Base-by-base conservation (phyloP, 2,797 vertebrate species). In the Platyrinchus mystaceus region DNA sequence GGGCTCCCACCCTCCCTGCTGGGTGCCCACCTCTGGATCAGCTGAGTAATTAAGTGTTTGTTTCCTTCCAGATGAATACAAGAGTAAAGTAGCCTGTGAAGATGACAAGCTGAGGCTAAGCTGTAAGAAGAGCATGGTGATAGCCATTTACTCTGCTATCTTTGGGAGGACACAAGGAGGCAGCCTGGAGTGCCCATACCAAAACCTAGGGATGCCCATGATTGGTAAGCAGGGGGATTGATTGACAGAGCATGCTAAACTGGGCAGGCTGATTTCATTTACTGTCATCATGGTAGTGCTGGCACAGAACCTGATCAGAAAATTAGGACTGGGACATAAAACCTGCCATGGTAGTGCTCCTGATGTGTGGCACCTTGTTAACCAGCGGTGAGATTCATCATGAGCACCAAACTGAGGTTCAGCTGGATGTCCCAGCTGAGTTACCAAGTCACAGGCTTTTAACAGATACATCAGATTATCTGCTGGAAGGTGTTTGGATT, bases 71-170 rank as follows among this genome's bases (percentile, higher is more conserved):
- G 99, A 98, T 87, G 98, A 99, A 96, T 99, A 98, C 93, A 99
- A 99, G 97, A 99, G 98, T 90, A 99, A 99, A 96, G 98, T 99
- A 88, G 98, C 98, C 80, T 99, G 99, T 83, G 99, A 99, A 97
- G 99, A 98, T 39, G 98, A 99, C 97, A 98, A 98, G 91, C 97
- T 99, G 97, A 98, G 97, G 96, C 97, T 99, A 84, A 99, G 97
- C 98, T 99, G 99, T 94, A 99, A 99, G 95, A 97, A 98, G 43
- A 98, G 98, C 28, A 99, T 98, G 98, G 98, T 99, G 97, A 99
- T 99, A 53, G 98, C 98, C 6, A 96, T 99, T 94, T 99, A 98
- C 96, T 99, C 99, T 2, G 98, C 98, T 80, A 70, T 98, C 98
- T 99, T 99, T 77, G 99, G 99, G 59, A 98, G 98, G 66, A 98